Percentiles rank a stretch among this genome's conserved stretches.
These are phyloP conservation scores for Allolobophora icterica DNA, from an alignment of 2,888 invertebrate genomes.

Conservation along the genomic window DNA sequence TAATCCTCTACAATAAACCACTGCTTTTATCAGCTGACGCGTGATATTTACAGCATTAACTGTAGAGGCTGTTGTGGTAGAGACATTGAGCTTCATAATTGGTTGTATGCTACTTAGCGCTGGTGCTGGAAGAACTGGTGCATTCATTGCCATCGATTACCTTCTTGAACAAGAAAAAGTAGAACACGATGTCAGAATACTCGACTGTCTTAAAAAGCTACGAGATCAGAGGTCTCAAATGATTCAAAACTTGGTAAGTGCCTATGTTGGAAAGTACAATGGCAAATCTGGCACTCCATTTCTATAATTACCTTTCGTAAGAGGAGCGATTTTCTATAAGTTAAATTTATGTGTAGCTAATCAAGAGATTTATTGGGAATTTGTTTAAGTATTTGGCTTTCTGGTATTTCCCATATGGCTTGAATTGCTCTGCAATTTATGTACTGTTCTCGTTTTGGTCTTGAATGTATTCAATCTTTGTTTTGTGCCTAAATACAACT, in stretches of 20 bases:
- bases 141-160: slow-evolving; percentile 35
- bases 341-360: not conserved
- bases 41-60: no score
- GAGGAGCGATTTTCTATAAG: no score
- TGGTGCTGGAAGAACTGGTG: slow-evolving; percentile 38
- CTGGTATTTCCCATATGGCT: not conserved
- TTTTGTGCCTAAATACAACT: no score
- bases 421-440: no score
- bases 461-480: not conserved
- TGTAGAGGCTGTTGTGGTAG: not conserved
- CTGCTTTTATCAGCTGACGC: not conserved
- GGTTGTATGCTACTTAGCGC: slow-evolving; percentile 11
- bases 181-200: slow-evolving; percentile 25
- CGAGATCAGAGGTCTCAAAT: slow-evolving; percentile 31
- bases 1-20: no score
- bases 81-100: not conserved
- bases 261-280: not conserved
- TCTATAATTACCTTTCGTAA: no score
- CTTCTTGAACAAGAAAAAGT: slow-evolving; percentile 31
- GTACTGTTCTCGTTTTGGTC: no score
- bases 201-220: slow-evolving; percentile 29
- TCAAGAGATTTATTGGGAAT: not conserved
- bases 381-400: not conserved
- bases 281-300: not conserved
- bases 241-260: slow-evolving; percentile 35